Evolutionary conservation across 2,113 vertebrate genomes (phyloP), one percentile per base, ranked within the genome.

Genomic region (Polyodon spathula): DNA sequence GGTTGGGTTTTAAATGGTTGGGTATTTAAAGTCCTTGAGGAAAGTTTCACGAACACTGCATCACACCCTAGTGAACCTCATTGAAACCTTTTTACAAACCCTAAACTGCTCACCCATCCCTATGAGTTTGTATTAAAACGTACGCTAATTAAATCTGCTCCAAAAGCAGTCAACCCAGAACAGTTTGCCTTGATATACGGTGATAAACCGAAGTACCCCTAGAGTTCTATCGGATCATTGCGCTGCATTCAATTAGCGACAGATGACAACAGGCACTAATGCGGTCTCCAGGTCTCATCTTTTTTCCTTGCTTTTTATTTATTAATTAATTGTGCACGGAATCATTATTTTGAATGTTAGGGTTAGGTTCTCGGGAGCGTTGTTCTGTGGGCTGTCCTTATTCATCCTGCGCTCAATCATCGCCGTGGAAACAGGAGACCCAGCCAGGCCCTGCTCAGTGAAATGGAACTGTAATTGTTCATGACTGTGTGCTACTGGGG

Each of bases 171-270:
- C 72, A 75, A 60, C 70, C 76, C 68, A 75, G 66, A 83, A 77
- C 68, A 60, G 58, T 57, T 67, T 37, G 51, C 50, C 65, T 70
- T 82, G 70, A 82, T 74, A 59, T 68, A 63, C 73, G 78, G 67
- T 85, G 81, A 85, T 77, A 86, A 83, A 74, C 74, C 72, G 63
- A 58, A 77, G 77, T 74, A 65, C 78, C 79, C 77, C 77, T 5
- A 63, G 67, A 59, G 81, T 78, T 78, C 73, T 73, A 78, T 81
- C 71, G 77, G 74, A 77, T 86, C 77, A 79, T 71, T 64, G 67
- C 61, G 66, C 71, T 78, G 70, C 79, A 76, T 81, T 64, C 68
- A 77, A 79, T 82, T 82, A 78, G 69, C 17, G 56, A 61, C 54
- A 65, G 63, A 68, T 57, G 60, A 15, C 14, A 55, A 63, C 60